phyloP scores from a whole-genome alignment of 2,113 vertebrate species.

The Aleadryas rufinucha region DNA sequence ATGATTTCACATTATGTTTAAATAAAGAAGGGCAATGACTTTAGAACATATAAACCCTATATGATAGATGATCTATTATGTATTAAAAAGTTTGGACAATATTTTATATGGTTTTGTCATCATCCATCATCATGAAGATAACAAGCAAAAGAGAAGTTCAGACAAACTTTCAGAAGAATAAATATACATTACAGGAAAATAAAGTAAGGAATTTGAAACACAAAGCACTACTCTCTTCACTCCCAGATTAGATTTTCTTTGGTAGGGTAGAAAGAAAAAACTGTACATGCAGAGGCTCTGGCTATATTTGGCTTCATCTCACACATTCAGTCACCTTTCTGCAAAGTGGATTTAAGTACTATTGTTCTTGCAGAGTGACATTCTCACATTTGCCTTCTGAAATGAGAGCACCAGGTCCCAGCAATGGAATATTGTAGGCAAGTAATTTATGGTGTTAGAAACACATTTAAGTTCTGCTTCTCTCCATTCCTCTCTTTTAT shows the following conservation, averaged over 20 bases:
- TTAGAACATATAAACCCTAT: not conserved
- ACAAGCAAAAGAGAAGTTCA: not conserved
- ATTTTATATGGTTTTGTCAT: not conserved
- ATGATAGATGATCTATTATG: not conserved
- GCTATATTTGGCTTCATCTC: not conserved
- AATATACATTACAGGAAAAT: not conserved
- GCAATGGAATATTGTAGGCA: not conserved
- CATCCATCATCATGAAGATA: not conserved
- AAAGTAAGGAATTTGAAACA: not conserved
- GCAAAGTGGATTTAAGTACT: not conserved
- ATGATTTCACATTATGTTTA: constrained; percentile 30
- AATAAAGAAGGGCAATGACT: constrained; percentile 23
- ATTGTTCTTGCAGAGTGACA: not conserved
- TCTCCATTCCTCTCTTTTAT: not conserved
- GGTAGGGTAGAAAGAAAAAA: not conserved
- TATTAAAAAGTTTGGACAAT: not conserved
- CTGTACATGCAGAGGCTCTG: not conserved
- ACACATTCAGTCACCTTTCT: not conserved
- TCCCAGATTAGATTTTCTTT: not conserved
- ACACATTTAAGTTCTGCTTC: not conserved
- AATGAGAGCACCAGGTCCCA: not conserved
- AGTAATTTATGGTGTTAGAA: not conserved
- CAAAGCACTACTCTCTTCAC: not conserved
- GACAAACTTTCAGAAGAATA: not conserved
- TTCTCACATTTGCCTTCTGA: not conserved